Conservation (phyloP, 1,140 invertebrate species). For the Lordiphosa mommai region DNA sequence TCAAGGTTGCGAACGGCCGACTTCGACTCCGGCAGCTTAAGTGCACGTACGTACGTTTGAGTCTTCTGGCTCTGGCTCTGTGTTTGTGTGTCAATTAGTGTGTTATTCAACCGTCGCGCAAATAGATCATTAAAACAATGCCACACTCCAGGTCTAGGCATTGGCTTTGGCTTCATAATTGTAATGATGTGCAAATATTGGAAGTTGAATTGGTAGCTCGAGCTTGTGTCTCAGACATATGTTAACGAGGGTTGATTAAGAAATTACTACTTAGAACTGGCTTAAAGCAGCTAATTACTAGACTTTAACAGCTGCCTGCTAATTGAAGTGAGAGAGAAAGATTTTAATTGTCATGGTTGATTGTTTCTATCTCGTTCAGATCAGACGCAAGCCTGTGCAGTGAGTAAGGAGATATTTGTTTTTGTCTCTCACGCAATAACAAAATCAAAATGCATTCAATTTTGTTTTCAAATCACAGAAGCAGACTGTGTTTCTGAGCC, state of each 20-base stretch:
- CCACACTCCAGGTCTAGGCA: slow-evolving; percentile 19
- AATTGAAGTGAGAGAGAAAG: too few species aligned
- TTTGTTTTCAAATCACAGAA: too few species aligned
- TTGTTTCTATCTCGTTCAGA: too few species aligned
- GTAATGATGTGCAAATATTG: slow-evolving; percentile 67
- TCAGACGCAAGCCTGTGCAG: too few species aligned
- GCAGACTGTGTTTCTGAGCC: too few species aligned
- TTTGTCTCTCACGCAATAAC: too few species aligned
- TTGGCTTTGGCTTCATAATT: slow-evolving; percentile 25
- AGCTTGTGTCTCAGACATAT: too few species aligned
- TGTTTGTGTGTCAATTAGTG: slow-evolving; percentile 58
- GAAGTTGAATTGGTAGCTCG: slow-evolving; percentile 29
- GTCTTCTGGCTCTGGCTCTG: slow-evolving; percentile 3
- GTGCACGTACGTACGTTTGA: slow-evolving; percentile 12
- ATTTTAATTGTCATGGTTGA: too few species aligned
- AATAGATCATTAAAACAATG: slow-evolving; percentile 45
- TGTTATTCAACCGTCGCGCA: slow-evolving; percentile 53
- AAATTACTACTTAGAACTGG: slow-evolving; percentile 36
- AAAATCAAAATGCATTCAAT: too few species aligned
- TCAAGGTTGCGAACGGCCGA: slow-evolving; percentile 52
- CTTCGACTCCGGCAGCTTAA: slow-evolving; percentile 21
- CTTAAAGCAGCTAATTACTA: neutral
- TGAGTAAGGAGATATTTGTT: too few species aligned
- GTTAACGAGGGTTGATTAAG: too few species aligned
- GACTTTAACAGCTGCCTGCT: too few species aligned